Base-by-base conservation (phyloP, 2,113 vertebrate species). In the Seriola aureovittata region DNA sequence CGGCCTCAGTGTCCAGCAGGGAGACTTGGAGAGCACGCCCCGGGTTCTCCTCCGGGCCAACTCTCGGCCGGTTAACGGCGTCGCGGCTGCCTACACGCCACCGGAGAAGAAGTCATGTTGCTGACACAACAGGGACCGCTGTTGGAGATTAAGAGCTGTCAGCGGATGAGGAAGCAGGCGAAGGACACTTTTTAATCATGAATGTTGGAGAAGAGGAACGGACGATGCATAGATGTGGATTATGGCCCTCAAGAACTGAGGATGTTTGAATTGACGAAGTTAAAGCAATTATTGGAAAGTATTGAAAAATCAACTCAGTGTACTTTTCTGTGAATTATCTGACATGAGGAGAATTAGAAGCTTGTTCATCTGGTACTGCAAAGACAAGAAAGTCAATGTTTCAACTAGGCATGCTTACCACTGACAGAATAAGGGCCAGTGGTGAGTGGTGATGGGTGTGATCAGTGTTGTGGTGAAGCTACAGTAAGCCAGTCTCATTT, bases 71-170 rank as follows among this genome's bases (percentile, higher is more conserved):
- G 23, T 94, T 2, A 79, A 85, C 0, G 75, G 63, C 9, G 11
- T 8, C 0, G 8, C 3, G 4, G 25, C n/a, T 2, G 23, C 74
- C 16, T 78, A 90, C 66, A 5, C 80, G 0, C 16, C 85, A 3
- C 55, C 84, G 34, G 92, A 93, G 84, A 94, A 93, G 68, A 94
- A 92, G 72, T 77, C 79, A 0, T 94, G 94, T 9, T 93, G 93
- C 80, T 93, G 91, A 94, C 58, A 13, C 0, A 4, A 75, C 10
- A 25, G 3, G 40, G 29, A 60, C 25, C 1, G 4, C 50, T 4
- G 1, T 14, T 9, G 25, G 36, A 40, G 36, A 21, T 16, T 9
- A 66, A 25, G 38, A 57, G 34, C 1, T 63, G 36, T 17, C 6
- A n/a, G 40, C 4, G 12, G 52, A 62, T 14, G 8, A 67, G 10